Conservation (phyloP, 2,888 invertebrate genomes). For the Congeria kusceri region DNA sequence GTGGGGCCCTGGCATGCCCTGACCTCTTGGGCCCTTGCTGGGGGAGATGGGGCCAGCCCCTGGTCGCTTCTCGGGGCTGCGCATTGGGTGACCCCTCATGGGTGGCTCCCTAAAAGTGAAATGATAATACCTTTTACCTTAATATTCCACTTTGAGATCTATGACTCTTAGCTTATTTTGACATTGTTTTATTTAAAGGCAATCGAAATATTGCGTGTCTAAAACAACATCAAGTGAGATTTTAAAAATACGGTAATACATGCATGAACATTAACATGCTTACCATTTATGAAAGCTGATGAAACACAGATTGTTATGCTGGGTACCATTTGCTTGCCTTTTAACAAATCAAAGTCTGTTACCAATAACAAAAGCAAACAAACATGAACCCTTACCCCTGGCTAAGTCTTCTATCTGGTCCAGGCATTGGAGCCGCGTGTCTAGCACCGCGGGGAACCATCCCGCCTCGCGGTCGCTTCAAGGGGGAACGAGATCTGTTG, state of each 20-base stretch:
- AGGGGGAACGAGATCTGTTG: constrained; percentile 31
- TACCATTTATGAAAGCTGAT: no score
- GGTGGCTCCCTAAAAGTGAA: constrained; percentile 33
- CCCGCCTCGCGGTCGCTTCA: constrained; percentile 7
- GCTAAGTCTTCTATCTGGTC: not conserved
- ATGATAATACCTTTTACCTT: no score
- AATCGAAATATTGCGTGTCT: no score
- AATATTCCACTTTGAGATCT: no score
- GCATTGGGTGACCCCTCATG: constrained; percentile 26
- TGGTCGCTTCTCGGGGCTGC: constrained; percentile 45
- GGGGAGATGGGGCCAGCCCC: constrained; percentile 25
- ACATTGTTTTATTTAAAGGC: no score
- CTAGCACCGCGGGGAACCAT: not conserved
- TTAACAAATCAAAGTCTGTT: constrained; percentile 73
- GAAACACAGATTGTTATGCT: no score
- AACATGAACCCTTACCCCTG: not conserved
- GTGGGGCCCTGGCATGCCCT: constrained; percentile 12
- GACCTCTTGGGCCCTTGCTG: constrained; percentile 12
- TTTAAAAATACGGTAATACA: no score
- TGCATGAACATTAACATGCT: no score
- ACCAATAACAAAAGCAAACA: constrained; percentile 47
- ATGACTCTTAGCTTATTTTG: no score
- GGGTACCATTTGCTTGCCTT: no score
- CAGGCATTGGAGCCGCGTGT: not conserved
- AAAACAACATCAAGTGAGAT: no score